These are phyloP conservation scores for Nansenia antarctica DNA, from an alignment of 2,113 vertebrate genomes.

Conservation along the genomic window DNA sequence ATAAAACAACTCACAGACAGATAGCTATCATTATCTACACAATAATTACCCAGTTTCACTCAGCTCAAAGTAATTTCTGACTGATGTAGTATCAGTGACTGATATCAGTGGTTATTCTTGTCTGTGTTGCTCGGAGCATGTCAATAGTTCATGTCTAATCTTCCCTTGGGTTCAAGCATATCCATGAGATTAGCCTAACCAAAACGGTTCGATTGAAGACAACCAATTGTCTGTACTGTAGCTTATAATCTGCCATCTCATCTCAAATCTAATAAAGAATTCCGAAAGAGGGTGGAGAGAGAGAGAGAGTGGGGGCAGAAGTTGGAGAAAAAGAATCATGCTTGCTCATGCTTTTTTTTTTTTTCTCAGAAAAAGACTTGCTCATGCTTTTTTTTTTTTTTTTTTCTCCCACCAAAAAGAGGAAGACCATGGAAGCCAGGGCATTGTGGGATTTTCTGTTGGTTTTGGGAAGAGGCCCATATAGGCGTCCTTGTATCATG, in stretches of 20 bases:
- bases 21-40: background rate
- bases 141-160: background rate
- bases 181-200: background rate
- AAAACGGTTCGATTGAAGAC: background rate
- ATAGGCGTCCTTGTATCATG: constrained; percentile 64
- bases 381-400: constrained; percentile 60
- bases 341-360: constrained; percentile 57
- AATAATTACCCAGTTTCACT: background rate
- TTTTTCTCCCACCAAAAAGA: constrained; percentile 56
- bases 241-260: constrained; percentile 34
- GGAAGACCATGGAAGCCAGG: constrained; percentile 64
- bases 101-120: background rate
- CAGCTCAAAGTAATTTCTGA: background rate
- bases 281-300: constrained; percentile 14
- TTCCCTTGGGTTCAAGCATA: background rate
- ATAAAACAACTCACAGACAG: background rate
- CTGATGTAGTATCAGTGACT: background rate
- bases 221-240: background rate
- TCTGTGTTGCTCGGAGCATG: background rate
- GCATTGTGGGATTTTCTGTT: constrained; percentile 67
- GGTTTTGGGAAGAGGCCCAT: constrained; percentile 69
- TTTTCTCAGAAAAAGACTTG: constrained; percentile 58
- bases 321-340: constrained; percentile 42
- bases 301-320: constrained; percentile 6
- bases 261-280: constrained; percentile 19